Base-by-base conservation (phyloP, 2,113 vertebrate genomes). In the Poeciliopsis retropinna region DNA sequence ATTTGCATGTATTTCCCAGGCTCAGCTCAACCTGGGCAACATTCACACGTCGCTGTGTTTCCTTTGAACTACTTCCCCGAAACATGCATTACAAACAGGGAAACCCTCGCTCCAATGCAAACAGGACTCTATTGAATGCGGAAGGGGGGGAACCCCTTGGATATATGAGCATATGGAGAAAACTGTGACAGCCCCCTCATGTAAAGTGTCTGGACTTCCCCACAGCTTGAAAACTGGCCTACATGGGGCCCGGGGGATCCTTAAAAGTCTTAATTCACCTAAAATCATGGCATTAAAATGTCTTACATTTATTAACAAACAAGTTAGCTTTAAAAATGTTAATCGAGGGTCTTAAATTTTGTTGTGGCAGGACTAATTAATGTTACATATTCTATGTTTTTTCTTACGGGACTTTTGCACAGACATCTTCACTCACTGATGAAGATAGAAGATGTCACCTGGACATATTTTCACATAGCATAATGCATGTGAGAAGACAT, bases 171-270 rank as follows among this genome's bases (percentile, higher is more conserved):
- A 75, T 31, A 84, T 76, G 67, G 39, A 60, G 32, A 28, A 69
- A 30, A n/a, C 64, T 62, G 75, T 79, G 76, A 71, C 84, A 64
- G 57, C 75, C 86, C 72, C 60, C 66, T 29, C 60, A 66, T 83
- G 91, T 90, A 91, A 95, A 93, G 90, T 57, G 67, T 70, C 65
- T 83, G 92, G 89, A 92, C 60, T 95, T 92, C 80, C 89, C 87
- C 79, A 39, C 37, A 62, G 60, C 39, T 72, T 28, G 44, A 47
- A 79, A 73, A 72, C 82, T 39, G 72, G 47, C 76, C 73, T 66
- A 63, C 29, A 51, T 65, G 68, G 29, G 1, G 70, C 72, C 37
- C 22, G 30, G 28, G 67, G 27, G 71, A 70, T 71, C 66, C 72
- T 66, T 67, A 25, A 61, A 70, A 37, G 34, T 37, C 10, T 37